Conservation (phyloP, 2,888 invertebrate genomes). For the Pediacus dermestoides region DNA sequence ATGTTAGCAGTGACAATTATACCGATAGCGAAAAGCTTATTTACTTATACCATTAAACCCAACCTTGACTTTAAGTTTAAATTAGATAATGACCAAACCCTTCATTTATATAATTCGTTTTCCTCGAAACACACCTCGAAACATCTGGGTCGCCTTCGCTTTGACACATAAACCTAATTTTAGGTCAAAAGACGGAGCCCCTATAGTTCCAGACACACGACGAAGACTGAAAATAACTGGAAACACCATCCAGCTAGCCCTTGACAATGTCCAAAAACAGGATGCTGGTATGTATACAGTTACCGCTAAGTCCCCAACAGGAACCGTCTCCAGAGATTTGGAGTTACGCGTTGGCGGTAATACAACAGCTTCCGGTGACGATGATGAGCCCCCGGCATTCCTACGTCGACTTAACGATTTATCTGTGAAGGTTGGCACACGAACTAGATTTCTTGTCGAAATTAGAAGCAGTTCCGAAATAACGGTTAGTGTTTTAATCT, state of each 20-base stretch:
- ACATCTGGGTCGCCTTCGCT: no score
- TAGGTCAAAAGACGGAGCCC: constrained; percentile 59
- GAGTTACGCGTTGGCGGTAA: constrained; percentile 57
- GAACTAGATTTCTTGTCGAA: constrained; percentile 81
- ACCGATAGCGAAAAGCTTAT: no score
- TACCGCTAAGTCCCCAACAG: constrained; percentile 60
- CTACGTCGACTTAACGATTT: constrained; percentile 80
- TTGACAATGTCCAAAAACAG: constrained; percentile 68
- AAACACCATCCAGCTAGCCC: constrained; percentile 69
- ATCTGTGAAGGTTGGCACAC: constrained; percentile 84
- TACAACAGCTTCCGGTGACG: constrained; percentile 35
- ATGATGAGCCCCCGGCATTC: constrained; percentile 78
- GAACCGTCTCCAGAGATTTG: constrained; percentile 53
- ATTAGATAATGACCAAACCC: no score
- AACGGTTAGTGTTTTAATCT: constrained; percentile 34
- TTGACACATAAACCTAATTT: no score
- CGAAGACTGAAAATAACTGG: constrained; percentile 55
- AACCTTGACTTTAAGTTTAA: no score
- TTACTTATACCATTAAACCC: no score
- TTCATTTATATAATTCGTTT: not conserved
- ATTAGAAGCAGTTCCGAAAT: constrained; percentile 62
- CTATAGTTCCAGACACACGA: constrained; percentile 66
- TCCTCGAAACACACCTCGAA: no score
- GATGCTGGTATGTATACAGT: constrained; percentile 76
- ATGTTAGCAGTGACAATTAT: constrained; percentile 24